Percentiles rank a stretch among this genome's conserved stretches.
Conservation (phyloP, 2,888 invertebrate genomes). For the Epirrhoe tristata region DNA sequence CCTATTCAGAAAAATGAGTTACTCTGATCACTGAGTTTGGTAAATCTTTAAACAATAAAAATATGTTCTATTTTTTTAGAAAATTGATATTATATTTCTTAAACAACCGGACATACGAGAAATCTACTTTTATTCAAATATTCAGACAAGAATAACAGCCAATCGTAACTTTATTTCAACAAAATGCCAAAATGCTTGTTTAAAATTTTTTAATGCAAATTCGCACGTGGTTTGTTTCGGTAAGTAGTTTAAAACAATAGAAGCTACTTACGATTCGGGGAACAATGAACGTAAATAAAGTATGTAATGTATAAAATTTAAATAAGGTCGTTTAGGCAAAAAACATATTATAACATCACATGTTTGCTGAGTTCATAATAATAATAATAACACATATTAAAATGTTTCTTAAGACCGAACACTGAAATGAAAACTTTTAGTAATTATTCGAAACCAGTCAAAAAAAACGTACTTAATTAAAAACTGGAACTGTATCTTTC, state of each 20-base stretch:
- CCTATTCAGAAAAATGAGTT: conserved; percentile 21
- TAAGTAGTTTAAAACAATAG: conserved; percentile 20
- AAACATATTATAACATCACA: not conserved
- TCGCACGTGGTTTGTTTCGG: conserved; percentile 20
- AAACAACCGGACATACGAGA: too few species aligned
- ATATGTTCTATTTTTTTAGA: too few species aligned
- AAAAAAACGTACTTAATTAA: not conserved
- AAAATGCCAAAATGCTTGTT: conserved; percentile 2
- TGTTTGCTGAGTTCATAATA: too few species aligned
- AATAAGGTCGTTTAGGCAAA: conserved; percentile 4
- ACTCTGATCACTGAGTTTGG: not conserved
- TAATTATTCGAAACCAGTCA: not conserved
- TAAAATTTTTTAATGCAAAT: conserved; percentile 2
- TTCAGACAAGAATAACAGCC: not conserved
- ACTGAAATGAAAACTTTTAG: not conserved
- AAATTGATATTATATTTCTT: too few species aligned
- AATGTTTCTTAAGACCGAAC: not conserved
- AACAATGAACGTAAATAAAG: conserved; percentile 15
- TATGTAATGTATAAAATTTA: conserved; percentile 7
- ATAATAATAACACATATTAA: not conserved
- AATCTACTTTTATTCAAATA: not conserved
- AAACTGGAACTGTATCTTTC: not conserved
- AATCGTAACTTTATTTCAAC: not conserved
- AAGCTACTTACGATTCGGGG: conserved; percentile 4
- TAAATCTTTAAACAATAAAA: too few species aligned